Evolutionary conservation across 2,113 vertebrate species (phyloP), one percentile per base, ranked within the genome.

Genomic region (Condylura cristata): DNA sequence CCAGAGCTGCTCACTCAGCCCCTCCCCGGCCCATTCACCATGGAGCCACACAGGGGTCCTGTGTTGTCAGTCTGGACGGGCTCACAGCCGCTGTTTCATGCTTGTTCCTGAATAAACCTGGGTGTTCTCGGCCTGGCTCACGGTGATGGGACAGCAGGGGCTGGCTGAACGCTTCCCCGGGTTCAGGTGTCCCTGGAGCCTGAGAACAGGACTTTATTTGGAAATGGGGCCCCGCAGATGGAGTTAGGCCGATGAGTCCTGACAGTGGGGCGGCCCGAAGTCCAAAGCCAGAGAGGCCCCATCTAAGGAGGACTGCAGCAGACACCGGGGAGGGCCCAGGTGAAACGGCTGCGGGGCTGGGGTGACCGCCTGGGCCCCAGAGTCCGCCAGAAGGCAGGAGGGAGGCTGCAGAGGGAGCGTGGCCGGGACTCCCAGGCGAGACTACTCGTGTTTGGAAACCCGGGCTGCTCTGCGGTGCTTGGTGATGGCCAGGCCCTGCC

Each of bases 51-150:
- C 46, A 53, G 18, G 20, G 53, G 5, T 7, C 18, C 53, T 7
- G 53, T 22, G 53, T 8, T 2, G 53, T 56, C 53, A 56, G 53
- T 5, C 53, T 24, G 53, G 53, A 6, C 53, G 51, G 51, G 58
- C 20, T 17, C 46, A 39, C 44, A n/a, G 93, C 44, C 53, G 83
- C 6, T 30, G 9, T 28, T 22, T 34, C 8, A 41, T 12, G 11
- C 3, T 11, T 9, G 60, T 16, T 17, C 2, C 0, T 18, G 4
- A 16, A 5, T 9, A 51, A 81, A n/a, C 39, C 37, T 75, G 4
- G 12, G 41, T 2, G 28, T 34, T 39, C 85, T 58, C 20, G n/a
- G 26, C n/a, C 20, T 0, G 13, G 65, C 65, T 8, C 48, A 5
- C 48, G 16, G 48, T 75, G 68, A 14, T 13, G 6, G 7, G 24